A percentile compares a stretch with the other conserved stretches of the same genome.
Evolutionary conservation across 1,140 invertebrate species (phyloP).

Genomic region (Saccostrea cuccullata): DNA sequence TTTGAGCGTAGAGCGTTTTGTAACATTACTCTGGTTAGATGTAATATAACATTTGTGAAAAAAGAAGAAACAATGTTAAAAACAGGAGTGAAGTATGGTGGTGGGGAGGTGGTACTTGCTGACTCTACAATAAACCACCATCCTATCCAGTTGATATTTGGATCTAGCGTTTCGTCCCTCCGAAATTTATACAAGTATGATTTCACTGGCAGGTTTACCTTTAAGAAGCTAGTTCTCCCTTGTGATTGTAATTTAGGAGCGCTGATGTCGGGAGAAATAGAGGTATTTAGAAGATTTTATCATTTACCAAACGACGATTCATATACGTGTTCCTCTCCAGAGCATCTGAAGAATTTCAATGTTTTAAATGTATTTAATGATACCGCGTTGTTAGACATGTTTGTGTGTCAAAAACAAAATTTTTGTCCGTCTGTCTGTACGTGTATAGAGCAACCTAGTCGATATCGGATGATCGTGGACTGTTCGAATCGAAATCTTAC

Average conservation of each 20-base stretch:
- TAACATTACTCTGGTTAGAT: background rate
- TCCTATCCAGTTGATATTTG: background rate
- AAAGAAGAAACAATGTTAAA: background rate
- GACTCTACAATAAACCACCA: background rate
- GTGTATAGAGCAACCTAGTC: conserved; percentile 38
- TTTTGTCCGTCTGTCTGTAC: conserved; percentile 1
- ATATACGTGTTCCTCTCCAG: background rate
- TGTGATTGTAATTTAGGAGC: background rate
- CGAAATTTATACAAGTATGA: background rate
- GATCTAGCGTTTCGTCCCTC: background rate
- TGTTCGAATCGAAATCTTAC: conserved; percentile 34
- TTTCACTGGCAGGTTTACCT: background rate
- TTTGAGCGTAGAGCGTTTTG: background rate
- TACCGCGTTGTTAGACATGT: background rate
- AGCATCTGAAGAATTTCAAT: background rate
- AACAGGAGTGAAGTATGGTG: background rate
- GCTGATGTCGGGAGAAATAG: background rate
- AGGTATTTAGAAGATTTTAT: background rate
- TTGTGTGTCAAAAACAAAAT: background rate
- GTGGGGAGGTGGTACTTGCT: background rate
- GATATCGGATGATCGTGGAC: conserved; percentile 7
- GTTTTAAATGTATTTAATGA: background rate
- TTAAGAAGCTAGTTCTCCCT: background rate
- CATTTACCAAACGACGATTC: background rate
- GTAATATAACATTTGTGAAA: background rate